These are phyloP conservation scores for Crotophaga sulcirostris DNA, from an alignment of 2,113 vertebrate species.

Conservation along the genomic window DNA sequence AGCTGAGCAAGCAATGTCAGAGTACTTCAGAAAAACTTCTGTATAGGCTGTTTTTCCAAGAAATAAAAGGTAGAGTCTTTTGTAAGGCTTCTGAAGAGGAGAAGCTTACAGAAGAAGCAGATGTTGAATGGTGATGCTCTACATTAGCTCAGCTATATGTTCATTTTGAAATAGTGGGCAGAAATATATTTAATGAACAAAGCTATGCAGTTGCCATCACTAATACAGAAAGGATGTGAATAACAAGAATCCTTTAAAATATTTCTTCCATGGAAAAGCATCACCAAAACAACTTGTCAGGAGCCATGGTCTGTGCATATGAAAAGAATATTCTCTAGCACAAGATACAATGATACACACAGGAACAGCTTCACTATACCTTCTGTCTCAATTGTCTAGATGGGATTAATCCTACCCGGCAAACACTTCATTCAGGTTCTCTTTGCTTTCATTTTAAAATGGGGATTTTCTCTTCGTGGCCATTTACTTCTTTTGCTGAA, in stretches of 20 bases:
- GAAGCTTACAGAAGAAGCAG: neutral
- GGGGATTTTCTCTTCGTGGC: neutral
- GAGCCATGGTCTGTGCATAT: neutral
- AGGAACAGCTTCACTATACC: neutral
- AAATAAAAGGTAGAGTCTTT: neutral
- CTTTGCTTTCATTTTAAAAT: conserved; percentile 41
- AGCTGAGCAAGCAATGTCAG: neutral
- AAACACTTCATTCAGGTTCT: conserved; percentile 24
- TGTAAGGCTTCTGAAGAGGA: neutral
- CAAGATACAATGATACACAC: neutral
- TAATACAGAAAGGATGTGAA: neutral
- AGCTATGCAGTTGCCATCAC: neutral
- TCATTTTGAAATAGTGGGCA: neutral
- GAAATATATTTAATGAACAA: neutral
- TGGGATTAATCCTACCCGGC: neutral
- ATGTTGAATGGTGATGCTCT: neutral
- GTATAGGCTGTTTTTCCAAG: neutral
- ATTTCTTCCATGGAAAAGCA: neutral
- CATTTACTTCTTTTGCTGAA: conserved; percentile 18
- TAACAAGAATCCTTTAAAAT: neutral
- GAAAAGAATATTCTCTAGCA: conserved; percentile 7
- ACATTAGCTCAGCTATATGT: neutral
- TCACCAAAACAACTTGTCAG: neutral
- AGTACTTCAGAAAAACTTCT: neutral
- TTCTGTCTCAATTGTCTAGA: neutral